phyloP scores from a whole-genome alignment of 2,113 vertebrate species.

The Synchiropus splendidus region DNA sequence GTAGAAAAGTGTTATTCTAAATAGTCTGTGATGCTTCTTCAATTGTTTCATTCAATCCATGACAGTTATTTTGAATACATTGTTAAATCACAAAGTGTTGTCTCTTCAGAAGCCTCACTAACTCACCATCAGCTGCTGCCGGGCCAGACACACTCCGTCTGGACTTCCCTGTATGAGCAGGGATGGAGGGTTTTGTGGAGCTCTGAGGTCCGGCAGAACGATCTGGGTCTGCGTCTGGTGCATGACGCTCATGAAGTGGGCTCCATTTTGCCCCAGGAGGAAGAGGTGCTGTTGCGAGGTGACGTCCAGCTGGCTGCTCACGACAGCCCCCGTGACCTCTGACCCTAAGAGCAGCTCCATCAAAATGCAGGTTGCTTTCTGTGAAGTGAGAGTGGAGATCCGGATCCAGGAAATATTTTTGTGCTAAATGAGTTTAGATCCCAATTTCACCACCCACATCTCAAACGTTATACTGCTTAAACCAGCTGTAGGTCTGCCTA shows the following conservation, averaged over 20 bases:
- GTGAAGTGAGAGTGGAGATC: conserved; percentile 1
- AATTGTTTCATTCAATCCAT: too few species aligned
- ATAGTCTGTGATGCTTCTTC: too few species aligned
- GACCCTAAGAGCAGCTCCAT: conserved; percentile 68
- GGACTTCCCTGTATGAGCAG: conserved; percentile 69
- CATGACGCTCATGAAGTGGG: conserved; percentile 69
- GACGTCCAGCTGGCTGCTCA: conserved; percentile 71
- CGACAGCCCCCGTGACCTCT: conserved; percentile 39
- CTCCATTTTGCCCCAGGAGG: conserved; percentile 67
- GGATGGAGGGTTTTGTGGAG: conserved; percentile 59
- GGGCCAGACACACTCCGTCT: conserved; percentile 68
- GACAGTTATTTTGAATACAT: too few species aligned
- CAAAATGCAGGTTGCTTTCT: conserved; percentile 68
- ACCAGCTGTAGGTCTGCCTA: too few species aligned
- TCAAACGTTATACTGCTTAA: too few species aligned
- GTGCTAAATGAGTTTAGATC: too few species aligned
- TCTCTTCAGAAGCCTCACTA: too few species aligned
- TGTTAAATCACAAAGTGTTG: too few species aligned
- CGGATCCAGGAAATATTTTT: background rate
- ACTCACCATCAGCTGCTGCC: conserved; percentile 69
- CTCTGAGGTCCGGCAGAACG: conserved; percentile 66
- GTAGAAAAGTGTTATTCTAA: background rate
- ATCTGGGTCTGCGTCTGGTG: conserved; percentile 75
- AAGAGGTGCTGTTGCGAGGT: conserved; percentile 74
- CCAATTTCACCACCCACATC: too few species aligned